A percentile compares a stretch with the other conserved stretches of the same genome.
Evolutionary conservation across 2,113 vertebrate species (phyloP).

Genomic region (Xiphophorus hellerii): DNA sequence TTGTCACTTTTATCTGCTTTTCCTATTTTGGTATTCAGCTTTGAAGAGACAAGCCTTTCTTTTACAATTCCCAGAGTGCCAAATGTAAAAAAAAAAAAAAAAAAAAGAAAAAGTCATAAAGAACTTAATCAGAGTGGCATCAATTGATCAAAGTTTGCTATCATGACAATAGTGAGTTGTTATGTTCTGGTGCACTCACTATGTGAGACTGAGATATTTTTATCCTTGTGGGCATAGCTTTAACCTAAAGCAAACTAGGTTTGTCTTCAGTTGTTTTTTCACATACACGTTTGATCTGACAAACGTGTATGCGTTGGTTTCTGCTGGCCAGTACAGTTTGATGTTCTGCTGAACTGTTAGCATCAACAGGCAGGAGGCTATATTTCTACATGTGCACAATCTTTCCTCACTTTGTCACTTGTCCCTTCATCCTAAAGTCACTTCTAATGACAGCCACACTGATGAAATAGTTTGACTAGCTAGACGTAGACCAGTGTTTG

Average conservation of each 20-base stretch:
- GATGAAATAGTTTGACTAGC: not conserved
- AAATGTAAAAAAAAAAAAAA: constrained; percentile 1
- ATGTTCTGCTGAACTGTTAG: constrained; percentile 37
- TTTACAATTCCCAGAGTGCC: constrained; percentile 14
- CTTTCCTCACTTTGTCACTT: constrained; percentile 14
- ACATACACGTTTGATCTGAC: constrained; percentile 38
- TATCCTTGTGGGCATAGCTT: constrained; percentile 18
- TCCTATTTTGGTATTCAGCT: constrained; percentile 12
- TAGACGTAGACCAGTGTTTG: not conserved
- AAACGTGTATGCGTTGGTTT: constrained; percentile 8
- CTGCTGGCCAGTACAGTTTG: constrained; percentile 52
- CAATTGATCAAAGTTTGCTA: constrained; percentile 51
- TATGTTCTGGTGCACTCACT: constrained; percentile 13
- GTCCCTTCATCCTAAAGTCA: not conserved
- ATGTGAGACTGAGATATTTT: constrained; percentile 50
- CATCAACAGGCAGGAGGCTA: constrained; percentile 39
- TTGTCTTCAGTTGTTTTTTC: constrained; percentile 19
- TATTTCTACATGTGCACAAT: constrained; percentile 44
- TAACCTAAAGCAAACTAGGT: constrained; percentile 33
- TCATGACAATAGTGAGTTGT: constrained; percentile 3
- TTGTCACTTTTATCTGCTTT: constrained; percentile 25
- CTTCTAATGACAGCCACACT: not conserved
- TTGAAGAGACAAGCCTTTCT: constrained; percentile 10
- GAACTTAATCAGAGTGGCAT: constrained; percentile 19
- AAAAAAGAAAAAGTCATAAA: constrained; percentile 11